Evolutionary conservation across 2,797 vertebrate species (phyloP).

Genomic region (Semotilus atromaculatus): DNA sequence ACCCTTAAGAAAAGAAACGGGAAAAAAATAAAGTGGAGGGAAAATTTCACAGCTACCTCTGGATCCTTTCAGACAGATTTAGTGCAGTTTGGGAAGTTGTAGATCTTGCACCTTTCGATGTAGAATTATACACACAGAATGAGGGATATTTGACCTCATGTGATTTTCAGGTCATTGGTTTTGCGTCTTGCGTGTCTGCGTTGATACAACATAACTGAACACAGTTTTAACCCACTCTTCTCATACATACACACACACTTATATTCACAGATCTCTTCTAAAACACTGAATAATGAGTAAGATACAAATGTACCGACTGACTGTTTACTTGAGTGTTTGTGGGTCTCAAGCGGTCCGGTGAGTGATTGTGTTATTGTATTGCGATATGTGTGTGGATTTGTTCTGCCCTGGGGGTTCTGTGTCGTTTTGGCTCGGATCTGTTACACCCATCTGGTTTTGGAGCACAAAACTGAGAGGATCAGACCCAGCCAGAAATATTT

Average conservation of each 20-base stretch:
- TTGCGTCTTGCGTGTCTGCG: background rate
- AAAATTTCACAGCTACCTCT: background rate
- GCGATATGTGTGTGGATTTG: conserved; percentile 55
- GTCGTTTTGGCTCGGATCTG: conserved; percentile 48
- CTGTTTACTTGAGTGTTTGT: conserved; percentile 45
- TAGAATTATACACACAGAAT: conserved; percentile 3
- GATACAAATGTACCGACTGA: conserved; percentile 28
- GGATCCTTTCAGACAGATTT: conserved; percentile 36
- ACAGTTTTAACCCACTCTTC: background rate
- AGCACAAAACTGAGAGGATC: conserved; percentile 50
- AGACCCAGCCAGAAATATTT: conserved; percentile 50
- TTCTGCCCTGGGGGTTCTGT: conserved; percentile 57
- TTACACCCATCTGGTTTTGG: conserved; percentile 58
- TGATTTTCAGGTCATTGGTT: background rate
- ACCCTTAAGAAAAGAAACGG: background rate
- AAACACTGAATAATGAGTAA: conserved; percentile 20
- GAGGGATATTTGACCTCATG: background rate
- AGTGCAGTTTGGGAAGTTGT: conserved; percentile 38
- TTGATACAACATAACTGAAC: conserved; percentile 8
- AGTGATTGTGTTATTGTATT: conserved; percentile 53
- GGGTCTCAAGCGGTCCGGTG: conserved; percentile 18
- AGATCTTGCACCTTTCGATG: conserved; percentile 23
- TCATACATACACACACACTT: background rate
- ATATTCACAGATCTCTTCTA: background rate
- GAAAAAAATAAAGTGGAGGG: background rate